Evolutionary conservation across 2,113 vertebrate genomes (phyloP), one percentile per base, ranked within the genome.

Genomic region (Eretmochelys imbricata): DNA sequence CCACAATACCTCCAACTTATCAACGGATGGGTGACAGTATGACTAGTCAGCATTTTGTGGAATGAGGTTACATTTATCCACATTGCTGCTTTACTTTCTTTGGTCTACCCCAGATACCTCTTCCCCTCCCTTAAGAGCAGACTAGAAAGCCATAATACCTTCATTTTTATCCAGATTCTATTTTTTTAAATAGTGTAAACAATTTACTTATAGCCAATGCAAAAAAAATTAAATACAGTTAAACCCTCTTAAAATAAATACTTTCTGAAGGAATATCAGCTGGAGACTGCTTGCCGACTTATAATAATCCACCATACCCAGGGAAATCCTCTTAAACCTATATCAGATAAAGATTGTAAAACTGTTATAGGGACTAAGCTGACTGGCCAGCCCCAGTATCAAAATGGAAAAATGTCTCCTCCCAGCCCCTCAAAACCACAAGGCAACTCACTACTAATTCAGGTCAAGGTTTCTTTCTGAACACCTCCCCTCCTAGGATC

Each of bases 261-360:
- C 93, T 97, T 95, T 94, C 91, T 0, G 10, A 96, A 97, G 91
- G 93, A 97, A 27, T 97, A 97, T 97, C 96, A 94, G 96, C 93
- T 96, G 90, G 97, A 94, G 95, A 95, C 95, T 95, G 93, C 91
- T 94, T 95, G 96, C 89, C 87, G 94, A 96, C 76, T 97, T 97
- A 96, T 49, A 97, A 94, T 98, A 98, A 98, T 98, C 96, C 93
- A 62, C 91, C 93, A 94, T 22, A 1, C 93, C 96, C 90, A 96
- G 83, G 86, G 79, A 97, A 98, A 98, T 97, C 97, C 96, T 97
- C 97, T 98, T 98, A 97, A 97, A 96, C 89, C 89, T 94, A 0
- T 97, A 97, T 97, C 97, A 97, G 96, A 97, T 97, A 94, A 97
- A 97, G 95, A 96, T 46, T 95, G 94, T 97, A 97, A 97, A 97